Evolutionary conservation across 2,888 invertebrate species (phyloP).

Genomic region (Hirudinaria manillensis): DNA sequence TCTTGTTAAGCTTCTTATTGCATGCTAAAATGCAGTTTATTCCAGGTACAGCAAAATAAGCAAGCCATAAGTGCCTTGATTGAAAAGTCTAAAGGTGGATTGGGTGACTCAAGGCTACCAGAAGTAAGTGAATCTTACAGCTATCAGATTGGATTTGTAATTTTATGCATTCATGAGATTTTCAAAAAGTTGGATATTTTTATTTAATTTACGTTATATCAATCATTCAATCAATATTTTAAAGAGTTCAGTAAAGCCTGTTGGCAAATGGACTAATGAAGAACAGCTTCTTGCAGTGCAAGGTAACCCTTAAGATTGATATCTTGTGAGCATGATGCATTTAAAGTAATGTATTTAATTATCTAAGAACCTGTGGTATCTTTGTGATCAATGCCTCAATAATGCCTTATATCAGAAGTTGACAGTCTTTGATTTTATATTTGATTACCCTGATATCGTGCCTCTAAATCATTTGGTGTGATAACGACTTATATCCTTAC

Average conservation of each 20-base stretch:
- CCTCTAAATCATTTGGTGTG: too few relatives aligned
- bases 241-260: slow-evolving; percentile 46
- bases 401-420: too few relatives aligned
- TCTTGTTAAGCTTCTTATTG: background rate
- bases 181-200: background rate
- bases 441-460: too few relatives aligned
- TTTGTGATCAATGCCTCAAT: background rate
- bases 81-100: slow-evolving; percentile 65
- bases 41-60: slow-evolving; percentile 86
- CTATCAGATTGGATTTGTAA: too few relatives aligned
- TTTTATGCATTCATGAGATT: too few relatives aligned
- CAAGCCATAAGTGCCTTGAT: slow-evolving; percentile 81
- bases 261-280: slow-evolving; percentile 74
- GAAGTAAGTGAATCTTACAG: slow-evolving; percentile 44
- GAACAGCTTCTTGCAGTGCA: slow-evolving; percentile 84
- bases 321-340: background rate
- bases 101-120: slow-evolving; percentile 63
- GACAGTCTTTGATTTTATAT: too few relatives aligned
- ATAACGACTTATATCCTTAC: too few relatives aligned
- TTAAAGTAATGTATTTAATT: background rate
- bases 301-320: slow-evolving; percentile 57
- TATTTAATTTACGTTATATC: background rate
- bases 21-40: background rate
- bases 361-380: background rate
- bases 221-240: slow-evolving; percentile 26